A percentile compares a stretch with the other conserved stretches of the same genome.
Evolutionary conservation across 37 sponge, comb jelly and placozoan species (phyloP).

Genomic region (Mnemiopsis leidyi): DNA sequence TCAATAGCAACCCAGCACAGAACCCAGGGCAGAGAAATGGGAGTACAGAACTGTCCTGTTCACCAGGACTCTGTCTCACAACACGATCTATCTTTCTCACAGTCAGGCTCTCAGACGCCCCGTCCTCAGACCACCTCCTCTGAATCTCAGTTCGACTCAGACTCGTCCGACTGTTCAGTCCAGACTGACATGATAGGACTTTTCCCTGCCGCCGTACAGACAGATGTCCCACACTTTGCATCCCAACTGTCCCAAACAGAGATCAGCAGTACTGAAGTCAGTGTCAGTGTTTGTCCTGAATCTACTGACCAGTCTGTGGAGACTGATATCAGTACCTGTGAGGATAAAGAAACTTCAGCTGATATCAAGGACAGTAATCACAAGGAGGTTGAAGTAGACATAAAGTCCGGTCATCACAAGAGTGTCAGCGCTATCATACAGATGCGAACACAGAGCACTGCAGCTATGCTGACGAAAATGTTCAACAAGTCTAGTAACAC

Average conservation of each 20-base stretch:
- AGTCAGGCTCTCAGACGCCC: background rate
- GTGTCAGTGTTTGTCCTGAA: background rate
- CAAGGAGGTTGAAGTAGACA: conserved; percentile 24
- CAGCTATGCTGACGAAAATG: background rate
- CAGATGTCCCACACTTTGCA: conserved; percentile 15
- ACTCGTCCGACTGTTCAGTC: background rate
- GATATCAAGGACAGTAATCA: conserved; percentile 39
- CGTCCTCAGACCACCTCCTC: background rate
- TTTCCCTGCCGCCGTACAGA: conserved; percentile 57
- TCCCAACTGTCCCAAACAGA: background rate
- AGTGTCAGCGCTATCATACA: conserved; percentile 14
- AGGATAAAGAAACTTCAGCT: background rate
- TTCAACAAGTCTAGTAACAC: conserved; percentile 9
- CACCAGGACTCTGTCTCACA: background rate
- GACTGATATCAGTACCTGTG: background rate
- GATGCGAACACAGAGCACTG: conserved; percentile 21
- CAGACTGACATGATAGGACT: conserved; percentile 56
- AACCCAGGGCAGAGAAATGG: background rate
- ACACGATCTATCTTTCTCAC: background rate
- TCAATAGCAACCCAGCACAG: background rate
- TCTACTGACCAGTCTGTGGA: background rate
- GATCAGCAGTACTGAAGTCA: background rate
- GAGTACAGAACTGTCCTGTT: conserved; percentile 4
- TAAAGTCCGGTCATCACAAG: conserved; percentile 39
- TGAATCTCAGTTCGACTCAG: conserved; percentile 37